A percentile compares a stretch with the other conserved stretches of the same genome.
These are phyloP conservation scores for Ischnus inquisitorius DNA, from an alignment of 2,888 invertebrate species.

Conservation along the genomic window DNA sequence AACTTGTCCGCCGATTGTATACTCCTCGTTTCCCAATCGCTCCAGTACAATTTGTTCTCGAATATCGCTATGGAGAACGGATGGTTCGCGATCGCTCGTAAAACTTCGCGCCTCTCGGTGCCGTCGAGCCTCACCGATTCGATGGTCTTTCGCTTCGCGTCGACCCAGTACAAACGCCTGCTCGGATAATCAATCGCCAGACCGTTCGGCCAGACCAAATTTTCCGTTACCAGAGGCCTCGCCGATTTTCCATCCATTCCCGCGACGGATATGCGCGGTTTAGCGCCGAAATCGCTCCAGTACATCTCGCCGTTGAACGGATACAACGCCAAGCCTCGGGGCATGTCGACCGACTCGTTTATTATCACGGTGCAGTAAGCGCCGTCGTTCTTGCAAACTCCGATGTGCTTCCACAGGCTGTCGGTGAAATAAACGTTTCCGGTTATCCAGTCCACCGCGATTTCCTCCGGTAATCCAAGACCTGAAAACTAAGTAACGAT, in stretches of 20 bases:
- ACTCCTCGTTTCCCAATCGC: constrained; percentile 93
- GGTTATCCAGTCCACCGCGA: constrained; percentile 92
- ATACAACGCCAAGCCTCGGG: constrained; percentile 90
- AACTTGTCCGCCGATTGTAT: constrained; percentile 93
- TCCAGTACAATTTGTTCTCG: constrained; percentile 96
- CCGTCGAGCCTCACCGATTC: constrained; percentile 90
- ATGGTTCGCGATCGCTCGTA: constrained; percentile 90
- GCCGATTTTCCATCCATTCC: constrained; percentile 94
- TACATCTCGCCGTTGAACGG: constrained; percentile 92
- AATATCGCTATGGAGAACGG: constrained; percentile 95
- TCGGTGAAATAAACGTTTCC: constrained; percentile 94
- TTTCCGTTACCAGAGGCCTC: constrained; percentile 87
- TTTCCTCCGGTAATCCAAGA: constrained; percentile 90
- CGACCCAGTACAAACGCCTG: constrained; percentile 95
- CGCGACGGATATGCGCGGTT: constrained; percentile 91
- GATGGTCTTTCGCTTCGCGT: constrained; percentile 90
- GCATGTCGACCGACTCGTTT: constrained; percentile 88
- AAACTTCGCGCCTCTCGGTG: constrained; percentile 88
- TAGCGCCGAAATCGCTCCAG: constrained; percentile 95
- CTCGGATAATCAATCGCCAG: constrained; percentile 93
- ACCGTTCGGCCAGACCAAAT: constrained; percentile 94
- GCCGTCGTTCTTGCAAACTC: constrained; percentile 91
- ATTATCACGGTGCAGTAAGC: constrained; percentile 89
- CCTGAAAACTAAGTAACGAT: constrained; percentile 85
- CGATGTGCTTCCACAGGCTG: constrained; percentile 89